Percentiles rank a stretch among this genome's conserved stretches.
phyloP scores from a whole-genome alignment of 92 coral and sea anemone genomes.

The Epizoanthus illoricatus region DNA sequence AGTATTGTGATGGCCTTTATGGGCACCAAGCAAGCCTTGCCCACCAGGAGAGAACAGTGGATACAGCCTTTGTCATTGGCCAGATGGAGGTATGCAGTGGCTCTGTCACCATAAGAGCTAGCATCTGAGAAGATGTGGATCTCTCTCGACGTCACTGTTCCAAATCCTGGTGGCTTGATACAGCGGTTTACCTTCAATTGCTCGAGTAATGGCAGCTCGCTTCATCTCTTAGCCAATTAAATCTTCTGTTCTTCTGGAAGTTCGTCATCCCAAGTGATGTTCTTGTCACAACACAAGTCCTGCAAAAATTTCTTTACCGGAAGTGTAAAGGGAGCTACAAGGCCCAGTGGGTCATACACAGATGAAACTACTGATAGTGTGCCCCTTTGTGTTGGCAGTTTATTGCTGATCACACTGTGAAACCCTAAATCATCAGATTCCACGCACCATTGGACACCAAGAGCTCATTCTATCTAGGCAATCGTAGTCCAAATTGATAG shows the following conservation, averaged over 20 bases:
- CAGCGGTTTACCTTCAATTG: no score
- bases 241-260: slow-evolving; percentile 47
- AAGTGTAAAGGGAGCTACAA: slow-evolving; percentile 56
- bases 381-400: slow-evolving; percentile 68
- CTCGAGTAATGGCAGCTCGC: no score
- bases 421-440: slow-evolving; percentile 57
- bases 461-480: slow-evolving; percentile 54
- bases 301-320: slow-evolving; percentile 59
- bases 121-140: not conserved
- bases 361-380: slow-evolving; percentile 64
- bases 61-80: not conserved
- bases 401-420: slow-evolving; percentile 43
- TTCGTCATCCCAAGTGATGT: slow-evolving; percentile 71
- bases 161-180: no score
- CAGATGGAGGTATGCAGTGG: slow-evolving; percentile 44
- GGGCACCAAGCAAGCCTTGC: slow-evolving; percentile 45
- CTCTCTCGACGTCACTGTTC: no score
- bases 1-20: not conserved
- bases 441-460: slow-evolving; percentile 68
- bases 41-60: slow-evolving; percentile 16
- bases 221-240: no score
- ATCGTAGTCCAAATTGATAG: slow-evolving; percentile 30
- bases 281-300: slow-evolving; percentile 50
- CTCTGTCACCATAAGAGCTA: slow-evolving; percentile 36
- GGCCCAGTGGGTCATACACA: slow-evolving; percentile 63